Conservation (phyloP, 2,113 vertebrate genomes). For the Xerus inauris region DNA sequence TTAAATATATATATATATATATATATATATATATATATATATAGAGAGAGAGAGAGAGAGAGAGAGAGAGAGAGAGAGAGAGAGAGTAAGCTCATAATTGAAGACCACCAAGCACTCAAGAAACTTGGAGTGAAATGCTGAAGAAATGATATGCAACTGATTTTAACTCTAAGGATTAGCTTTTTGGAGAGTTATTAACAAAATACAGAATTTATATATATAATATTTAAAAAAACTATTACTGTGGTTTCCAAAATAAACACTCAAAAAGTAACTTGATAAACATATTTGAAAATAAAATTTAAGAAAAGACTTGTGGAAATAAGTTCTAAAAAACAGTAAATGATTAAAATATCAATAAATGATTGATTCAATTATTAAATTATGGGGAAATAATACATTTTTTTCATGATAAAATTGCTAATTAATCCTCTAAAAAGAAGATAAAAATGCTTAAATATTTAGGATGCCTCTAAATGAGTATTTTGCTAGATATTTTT, state of each 20-base stretch:
- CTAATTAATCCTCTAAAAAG: not conserved
- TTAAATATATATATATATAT: not conserved
- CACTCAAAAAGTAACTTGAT: not conserved
- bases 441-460: not conserved
- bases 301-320: not conserved
- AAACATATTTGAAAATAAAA: not conserved
- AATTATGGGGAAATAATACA: not conserved
- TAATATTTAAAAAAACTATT: not conserved
- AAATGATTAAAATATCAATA: not conserved
- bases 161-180: not conserved
- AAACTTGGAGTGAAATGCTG: not conserved
- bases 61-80: no score
- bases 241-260: not conserved
- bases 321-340: not conserved
- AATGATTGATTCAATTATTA: not conserved
- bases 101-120: not conserved
- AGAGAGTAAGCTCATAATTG: not conserved
- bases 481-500: not conserved
- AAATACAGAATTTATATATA: not conserved
- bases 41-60: no score
- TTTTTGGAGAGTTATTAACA: not conserved
- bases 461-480: not conserved
- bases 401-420: not conserved
- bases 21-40: no score
- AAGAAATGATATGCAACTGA: not conserved